Evolutionary conservation across 1,140 invertebrate genomes (phyloP).

Genomic region (Ostrea denselamellosa): DNA sequence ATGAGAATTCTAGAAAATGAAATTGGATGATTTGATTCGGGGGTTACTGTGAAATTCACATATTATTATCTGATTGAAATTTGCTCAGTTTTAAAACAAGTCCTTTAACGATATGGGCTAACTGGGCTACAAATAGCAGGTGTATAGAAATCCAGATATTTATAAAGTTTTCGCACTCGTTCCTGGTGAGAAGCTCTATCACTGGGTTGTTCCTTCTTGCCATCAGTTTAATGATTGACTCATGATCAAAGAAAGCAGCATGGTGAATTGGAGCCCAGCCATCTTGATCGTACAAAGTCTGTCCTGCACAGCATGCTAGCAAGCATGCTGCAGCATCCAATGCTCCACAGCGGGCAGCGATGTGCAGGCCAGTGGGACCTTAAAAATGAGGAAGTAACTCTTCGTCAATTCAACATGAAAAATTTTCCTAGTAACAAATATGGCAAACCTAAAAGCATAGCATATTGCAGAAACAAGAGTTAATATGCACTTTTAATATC

Average conservation of each 20-base stretch:
- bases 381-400: conserved; percentile 10
- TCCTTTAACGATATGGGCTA: no score
- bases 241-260: conserved; percentile 78
- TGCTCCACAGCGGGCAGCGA: conserved; percentile 76
- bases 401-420: neutral
- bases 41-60: no score
- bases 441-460: neutral
- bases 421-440: neutral
- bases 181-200: conserved; percentile 75
- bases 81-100: no score
- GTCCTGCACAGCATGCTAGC: conserved; percentile 75
- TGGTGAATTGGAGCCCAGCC: conserved; percentile 79
- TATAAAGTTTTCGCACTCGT: conserved; percentile 68
- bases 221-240: conserved; percentile 72
- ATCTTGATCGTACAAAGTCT: conserved; percentile 73
- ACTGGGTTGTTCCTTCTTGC: conserved; percentile 73
- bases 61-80: no score
- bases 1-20: no score
- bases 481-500: neutral
- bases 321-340: conserved; percentile 76
- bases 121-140: no score
- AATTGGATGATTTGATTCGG: no score
- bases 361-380: conserved; percentile 78
- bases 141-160: no score
- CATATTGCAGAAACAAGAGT: neutral